Evolutionary conservation across 2,113 vertebrate genomes (phyloP).

Genomic region (Peucedramus taeniatus): DNA sequence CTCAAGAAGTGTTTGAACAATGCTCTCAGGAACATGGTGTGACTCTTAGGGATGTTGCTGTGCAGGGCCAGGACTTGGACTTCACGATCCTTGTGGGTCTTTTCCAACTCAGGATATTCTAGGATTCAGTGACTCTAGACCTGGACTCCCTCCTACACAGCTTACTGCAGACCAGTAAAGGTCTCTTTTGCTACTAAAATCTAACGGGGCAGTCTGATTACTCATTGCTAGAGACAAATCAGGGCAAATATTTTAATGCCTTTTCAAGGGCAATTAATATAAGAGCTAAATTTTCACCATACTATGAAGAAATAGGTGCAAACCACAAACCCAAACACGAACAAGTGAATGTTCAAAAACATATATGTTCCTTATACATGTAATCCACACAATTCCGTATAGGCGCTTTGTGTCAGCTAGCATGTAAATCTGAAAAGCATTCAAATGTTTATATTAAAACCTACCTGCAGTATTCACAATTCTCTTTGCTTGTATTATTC

Average conservation of each 20-base stretch:
- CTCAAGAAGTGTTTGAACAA: not conserved
- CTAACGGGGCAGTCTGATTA: not conserved
- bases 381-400: not conserved
- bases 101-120: not conserved
- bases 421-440: not conserved
- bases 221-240: not conserved
- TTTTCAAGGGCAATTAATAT: not conserved
- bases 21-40: too few relatives aligned
- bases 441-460: not conserved
- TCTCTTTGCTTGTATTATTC: constrained; percentile 84
- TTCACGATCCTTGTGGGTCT: not conserved
- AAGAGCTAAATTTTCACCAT: not conserved
- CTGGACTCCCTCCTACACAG: not conserved
- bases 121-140: not conserved
- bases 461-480: constrained; percentile 90
- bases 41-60: not conserved
- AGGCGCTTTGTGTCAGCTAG: not conserved
- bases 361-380: not conserved
- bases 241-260: not conserved
- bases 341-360: not conserved
- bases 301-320: not conserved
- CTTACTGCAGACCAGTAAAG: not conserved
- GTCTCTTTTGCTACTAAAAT: not conserved
- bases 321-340: not conserved
- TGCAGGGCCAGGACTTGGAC: not conserved